A percentile compares a stretch with the other conserved stretches of the same genome.
Conservation (phyloP, 2,888 invertebrate genomes). For the Andrena trimmerana region DNA sequence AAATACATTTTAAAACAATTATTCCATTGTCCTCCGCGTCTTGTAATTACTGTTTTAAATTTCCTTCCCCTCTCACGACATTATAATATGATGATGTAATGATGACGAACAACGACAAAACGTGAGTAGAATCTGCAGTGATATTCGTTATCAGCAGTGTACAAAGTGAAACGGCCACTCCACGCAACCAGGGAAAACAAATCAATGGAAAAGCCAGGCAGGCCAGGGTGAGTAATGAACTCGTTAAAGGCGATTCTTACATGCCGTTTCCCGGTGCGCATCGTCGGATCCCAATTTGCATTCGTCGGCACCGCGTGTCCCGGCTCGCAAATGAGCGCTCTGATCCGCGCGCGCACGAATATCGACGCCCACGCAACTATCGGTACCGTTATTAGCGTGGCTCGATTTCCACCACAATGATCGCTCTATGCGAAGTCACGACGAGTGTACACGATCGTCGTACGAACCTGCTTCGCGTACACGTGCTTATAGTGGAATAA, state of each 20-base stretch:
- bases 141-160: not conserved
- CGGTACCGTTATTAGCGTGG: constrained; percentile 60
- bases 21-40: no score
- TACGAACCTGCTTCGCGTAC: not conserved
- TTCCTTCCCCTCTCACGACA: no score
- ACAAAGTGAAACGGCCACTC: not conserved
- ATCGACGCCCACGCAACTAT: constrained; percentile 21
- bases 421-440: constrained; percentile 55
- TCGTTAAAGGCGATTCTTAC: constrained; percentile 47
- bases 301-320: not conserved
- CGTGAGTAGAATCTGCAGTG: not conserved
- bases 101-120: no score
- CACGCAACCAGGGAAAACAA: not conserved
- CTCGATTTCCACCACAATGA: constrained; percentile 49
- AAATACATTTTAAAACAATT: no score
- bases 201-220: not conserved
- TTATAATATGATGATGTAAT: no score
- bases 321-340: constrained; percentile 27
- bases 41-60: no score
- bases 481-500: no score
- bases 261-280: constrained; percentile 5
- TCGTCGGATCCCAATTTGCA: constrained; percentile 38
- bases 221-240: constrained; percentile 36
- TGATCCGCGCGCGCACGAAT: not conserved
- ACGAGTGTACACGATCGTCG: constrained; percentile 13